phyloP scores from a whole-genome alignment of 2,797 vertebrate genomes.

The Sylvilagus floridanus region DNA sequence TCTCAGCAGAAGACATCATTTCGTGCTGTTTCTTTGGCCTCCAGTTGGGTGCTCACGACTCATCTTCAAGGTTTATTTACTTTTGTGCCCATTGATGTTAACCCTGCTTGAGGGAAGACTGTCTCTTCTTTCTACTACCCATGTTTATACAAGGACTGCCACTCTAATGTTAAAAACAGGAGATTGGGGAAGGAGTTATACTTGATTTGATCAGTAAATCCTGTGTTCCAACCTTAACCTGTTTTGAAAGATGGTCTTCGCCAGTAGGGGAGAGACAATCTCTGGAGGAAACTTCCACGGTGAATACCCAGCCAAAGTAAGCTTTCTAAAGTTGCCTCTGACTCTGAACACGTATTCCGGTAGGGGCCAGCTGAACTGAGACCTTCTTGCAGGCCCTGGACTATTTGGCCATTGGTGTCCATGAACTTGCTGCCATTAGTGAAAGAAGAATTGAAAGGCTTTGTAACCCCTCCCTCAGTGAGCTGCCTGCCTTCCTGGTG shows the following conservation, averaged over 20 bases:
- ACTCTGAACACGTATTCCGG: background rate
- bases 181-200: background rate
- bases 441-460: constrained; percentile 97
- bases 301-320: constrained; percentile 98
- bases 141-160: background rate
- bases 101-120: background rate
- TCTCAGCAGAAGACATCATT: background rate
- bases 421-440: constrained; percentile 97
- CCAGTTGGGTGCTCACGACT: background rate
- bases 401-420: constrained; percentile 96
- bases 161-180: background rate
- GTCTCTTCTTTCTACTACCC: background rate
- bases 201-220: background rate
- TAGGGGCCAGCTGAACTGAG: background rate
- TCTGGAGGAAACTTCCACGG: constrained; percentile 99
- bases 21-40: background rate
- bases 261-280: constrained; percentile 97
- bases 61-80: background rate
- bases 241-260: constrained; percentile 96
- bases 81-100: background rate
- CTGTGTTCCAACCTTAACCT: constrained; percentile 86
- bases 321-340: constrained; percentile 44
- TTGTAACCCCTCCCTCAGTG: constrained; percentile 97
- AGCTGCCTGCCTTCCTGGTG: constrained; percentile 98
- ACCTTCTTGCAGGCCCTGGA: constrained; percentile 92